These are phyloP conservation scores for Orchesella flavescens DNA, from an alignment of 2,888 invertebrate genomes.

Conservation along the genomic window DNA sequence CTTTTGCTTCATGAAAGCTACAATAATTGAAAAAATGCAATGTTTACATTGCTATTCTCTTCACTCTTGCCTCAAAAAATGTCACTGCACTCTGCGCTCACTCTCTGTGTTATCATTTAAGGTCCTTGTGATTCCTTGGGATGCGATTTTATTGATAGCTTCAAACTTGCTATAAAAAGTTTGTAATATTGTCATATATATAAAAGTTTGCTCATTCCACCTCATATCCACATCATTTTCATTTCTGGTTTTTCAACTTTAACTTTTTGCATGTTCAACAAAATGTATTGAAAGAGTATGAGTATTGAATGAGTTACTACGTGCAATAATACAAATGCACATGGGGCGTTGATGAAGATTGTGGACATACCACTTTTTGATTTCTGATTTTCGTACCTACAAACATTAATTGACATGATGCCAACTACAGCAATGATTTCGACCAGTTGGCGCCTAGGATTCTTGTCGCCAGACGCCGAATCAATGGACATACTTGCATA, in stretches of 20 bases:
- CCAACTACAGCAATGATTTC: not conserved
- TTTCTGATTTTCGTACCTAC: not conserved
- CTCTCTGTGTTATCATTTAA: too few relatives aligned
- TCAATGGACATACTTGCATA: too few relatives aligned
- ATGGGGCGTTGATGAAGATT: not conserved
- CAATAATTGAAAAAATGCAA: too few relatives aligned
- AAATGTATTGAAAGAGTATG: not conserved
- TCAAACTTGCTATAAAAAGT: too few relatives aligned
- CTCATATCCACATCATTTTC: not conserved
- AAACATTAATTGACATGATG: not conserved
- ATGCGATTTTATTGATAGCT: too few relatives aligned
- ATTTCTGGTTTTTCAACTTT: slow-evolving; percentile 10
- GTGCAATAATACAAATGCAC: not conserved
- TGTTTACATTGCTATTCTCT: too few relatives aligned
- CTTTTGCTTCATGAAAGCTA: too few relatives aligned
- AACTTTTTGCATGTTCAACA: not conserved
- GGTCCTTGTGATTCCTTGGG: too few relatives aligned
- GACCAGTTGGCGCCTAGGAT: not conserved
- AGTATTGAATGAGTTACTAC: not conserved
- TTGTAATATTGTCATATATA: too few relatives aligned
- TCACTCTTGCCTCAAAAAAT: too few relatives aligned
- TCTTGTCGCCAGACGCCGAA: not conserved
- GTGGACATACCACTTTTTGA: not conserved
- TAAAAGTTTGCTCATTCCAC: too few relatives aligned
- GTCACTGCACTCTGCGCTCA: too few relatives aligned